Percentiles rank a stretch among this genome's conserved stretches.
Evolutionary conservation across 2,888 invertebrate species (phyloP).

Genomic region (Celastrina argiolus): DNA sequence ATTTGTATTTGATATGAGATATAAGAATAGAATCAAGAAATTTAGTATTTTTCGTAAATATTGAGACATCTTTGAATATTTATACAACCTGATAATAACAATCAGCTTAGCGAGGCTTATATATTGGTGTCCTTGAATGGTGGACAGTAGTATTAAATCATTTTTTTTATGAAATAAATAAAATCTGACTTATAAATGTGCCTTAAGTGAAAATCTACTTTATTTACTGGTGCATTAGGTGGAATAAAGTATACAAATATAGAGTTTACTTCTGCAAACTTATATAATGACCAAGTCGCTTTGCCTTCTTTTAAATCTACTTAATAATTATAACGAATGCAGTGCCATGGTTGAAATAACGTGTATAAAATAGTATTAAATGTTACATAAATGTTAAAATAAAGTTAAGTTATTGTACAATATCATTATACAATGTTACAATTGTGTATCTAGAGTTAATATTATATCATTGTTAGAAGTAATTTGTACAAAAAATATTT

Average conservation of each 20-base stretch:
- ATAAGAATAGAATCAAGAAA: neutral
- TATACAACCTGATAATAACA: no score
- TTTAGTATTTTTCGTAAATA: neutral
- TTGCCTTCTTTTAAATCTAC: neutral
- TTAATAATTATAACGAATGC: conserved; percentile 33
- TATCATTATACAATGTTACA: neutral
- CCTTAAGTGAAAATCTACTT: no score
- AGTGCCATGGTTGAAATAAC: conserved; percentile 54
- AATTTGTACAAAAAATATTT: conserved; percentile 33
- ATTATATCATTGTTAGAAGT: conserved; percentile 2
- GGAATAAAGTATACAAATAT: no score
- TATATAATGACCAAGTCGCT: neutral
- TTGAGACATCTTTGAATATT: no score
- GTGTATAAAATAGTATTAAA: conserved; percentile 38
- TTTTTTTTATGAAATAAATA: no score
- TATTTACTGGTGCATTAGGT: no score
- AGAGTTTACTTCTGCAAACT: no score
- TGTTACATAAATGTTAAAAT: conserved; percentile 29
- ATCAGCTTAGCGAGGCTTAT: no score
- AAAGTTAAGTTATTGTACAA: neutral
- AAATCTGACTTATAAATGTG: no score
- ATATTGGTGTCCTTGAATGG: no score
- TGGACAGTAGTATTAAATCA: no score
- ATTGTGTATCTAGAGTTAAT: conserved; percentile 17
- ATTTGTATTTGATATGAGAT: neutral